Conservation (phyloP, 1,140 invertebrate genomes). For the Parapsyche elsis region DNA sequence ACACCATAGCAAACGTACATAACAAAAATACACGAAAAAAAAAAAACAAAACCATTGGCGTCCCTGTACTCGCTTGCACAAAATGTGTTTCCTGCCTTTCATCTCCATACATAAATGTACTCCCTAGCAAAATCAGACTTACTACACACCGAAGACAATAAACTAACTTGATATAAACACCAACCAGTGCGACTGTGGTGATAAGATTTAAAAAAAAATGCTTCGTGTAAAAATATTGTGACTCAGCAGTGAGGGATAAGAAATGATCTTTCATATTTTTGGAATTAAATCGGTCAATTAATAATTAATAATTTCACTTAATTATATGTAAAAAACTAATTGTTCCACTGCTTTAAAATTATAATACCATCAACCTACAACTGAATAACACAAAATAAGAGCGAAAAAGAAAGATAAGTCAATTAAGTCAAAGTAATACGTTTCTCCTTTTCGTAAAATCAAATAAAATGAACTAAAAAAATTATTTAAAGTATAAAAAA, state of each 20-base stretch:
- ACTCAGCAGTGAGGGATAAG: neutral
- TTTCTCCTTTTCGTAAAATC: neutral
- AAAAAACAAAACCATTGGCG: no score
- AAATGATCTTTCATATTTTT: neutral
- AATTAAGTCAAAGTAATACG: neutral
- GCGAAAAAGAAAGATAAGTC: neutral
- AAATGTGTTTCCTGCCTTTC: no score
- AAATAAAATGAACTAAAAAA: neutral
- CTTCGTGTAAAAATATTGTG: neutral
- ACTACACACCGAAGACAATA: no score
- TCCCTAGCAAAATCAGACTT: no score
- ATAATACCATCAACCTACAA: slow-evolving; percentile 16
- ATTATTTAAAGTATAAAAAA: neutral
- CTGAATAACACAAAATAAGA: neutral
- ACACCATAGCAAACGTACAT: neutral
- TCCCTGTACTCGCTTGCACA: no score
- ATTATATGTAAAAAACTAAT: slow-evolving; percentile 13
- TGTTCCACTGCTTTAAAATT: slow-evolving; percentile 5
- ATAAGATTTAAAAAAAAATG: neutral
- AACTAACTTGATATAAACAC: no score
- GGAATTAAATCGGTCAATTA: neutral
- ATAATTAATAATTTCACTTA: slow-evolving; percentile 9
- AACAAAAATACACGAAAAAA: no score
- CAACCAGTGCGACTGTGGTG: no score
- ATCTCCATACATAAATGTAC: no score